Evolutionary conservation across 2,797 vertebrate genomes (phyloP), one percentile per base, ranked within the genome.

Genomic region (Limnodromus scolopaceus): DNA sequence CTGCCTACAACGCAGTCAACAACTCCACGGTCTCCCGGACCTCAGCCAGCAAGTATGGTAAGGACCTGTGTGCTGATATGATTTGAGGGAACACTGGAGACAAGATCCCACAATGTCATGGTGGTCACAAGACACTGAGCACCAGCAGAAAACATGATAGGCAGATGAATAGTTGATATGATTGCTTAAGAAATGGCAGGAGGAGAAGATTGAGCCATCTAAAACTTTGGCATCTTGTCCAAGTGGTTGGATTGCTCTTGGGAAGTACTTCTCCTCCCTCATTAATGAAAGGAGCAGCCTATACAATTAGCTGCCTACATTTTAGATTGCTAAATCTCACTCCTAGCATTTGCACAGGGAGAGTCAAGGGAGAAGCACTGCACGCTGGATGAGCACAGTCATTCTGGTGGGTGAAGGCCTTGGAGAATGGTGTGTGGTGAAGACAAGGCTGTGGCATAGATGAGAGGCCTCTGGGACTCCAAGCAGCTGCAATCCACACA

Each of bases 1-100:
- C 99, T 55, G 99, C 99, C 75, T 99, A 99, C 97, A 99, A 99
- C 4, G 99, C 99, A 11, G 99, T 99, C 58, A 99, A 99, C 98
- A 99, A 99, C 98, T 99, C 99, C 88, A 99, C 99, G 0, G 99
- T 99, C 55, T 99, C 99, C 74, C 98, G 99, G 95, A 99, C 99
- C 0, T 99, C 99, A 28, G 99, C 99, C 13, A 99, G 99, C 97
- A 99, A 99, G 98, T 99, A 99, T 3, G 99, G 99, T 99, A 98
- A 98, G 98, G 86, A 19, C 27, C 15, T 43, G 9, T 25, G 4
- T 18, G 15, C n/a, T 51, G 48, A 8, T 66, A 30, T 2, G 7
- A 30, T 8, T 66, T 69, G 65, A 51, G 65, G 79, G 25, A 18
- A 51, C 57, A 23, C n/a, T 57, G 58, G 39, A 74, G 20, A 19